Evolutionary conservation across 2,797 vertebrate species (phyloP), one percentile per base, ranked within the genome.

Genomic region (Tinamus major): DNA sequence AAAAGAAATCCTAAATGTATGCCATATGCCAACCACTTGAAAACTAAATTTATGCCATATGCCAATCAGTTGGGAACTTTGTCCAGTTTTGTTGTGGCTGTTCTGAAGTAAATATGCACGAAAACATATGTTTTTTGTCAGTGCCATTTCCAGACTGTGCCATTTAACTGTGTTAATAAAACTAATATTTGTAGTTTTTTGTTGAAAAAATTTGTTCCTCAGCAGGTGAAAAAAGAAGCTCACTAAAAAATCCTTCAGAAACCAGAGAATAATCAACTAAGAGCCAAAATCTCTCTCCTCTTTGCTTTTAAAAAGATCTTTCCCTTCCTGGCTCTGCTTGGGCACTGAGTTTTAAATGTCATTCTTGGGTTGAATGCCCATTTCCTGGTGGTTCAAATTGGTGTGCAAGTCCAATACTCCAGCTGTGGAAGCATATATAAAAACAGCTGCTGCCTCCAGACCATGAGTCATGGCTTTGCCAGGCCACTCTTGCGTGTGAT

Each of bases 41-140:
- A 96, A 91, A 75, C 35, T 75, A 80, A 89, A 79, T 93, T 69
- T 88, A 18, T 90, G 89, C 94, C 94, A 92, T 95, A 93, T 97
- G 96, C 87, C 69, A 91, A 93, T 48, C 92, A 92, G 68, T 90
- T 95, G 92, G 87, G 92, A 95, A 69, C 85, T 82, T 89, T 87
- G 76, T 92, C 82, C 80, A 12, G 14, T 96, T 97, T 97, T 97
- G 93, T 95, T 96, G 94, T 97, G 96, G 96, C 96, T 97, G 70
- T 90, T 97, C 91, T 95, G 94, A 96, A 97, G 90, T 93, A 90
- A 95, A 92, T 90, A 61, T 97, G 92, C 78, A 94, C 89, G 48
- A 87, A 94, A 76, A 74, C 94, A 46, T 92, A 92, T 79, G 74
- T 39, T 93, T 1, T 75, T 92, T 97, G 95, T 94, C 64, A 87